Evolutionary conservation across 2,113 vertebrate genomes (phyloP).

Genomic region (rabbit (Oryctolagus cuniculus)): DNA sequence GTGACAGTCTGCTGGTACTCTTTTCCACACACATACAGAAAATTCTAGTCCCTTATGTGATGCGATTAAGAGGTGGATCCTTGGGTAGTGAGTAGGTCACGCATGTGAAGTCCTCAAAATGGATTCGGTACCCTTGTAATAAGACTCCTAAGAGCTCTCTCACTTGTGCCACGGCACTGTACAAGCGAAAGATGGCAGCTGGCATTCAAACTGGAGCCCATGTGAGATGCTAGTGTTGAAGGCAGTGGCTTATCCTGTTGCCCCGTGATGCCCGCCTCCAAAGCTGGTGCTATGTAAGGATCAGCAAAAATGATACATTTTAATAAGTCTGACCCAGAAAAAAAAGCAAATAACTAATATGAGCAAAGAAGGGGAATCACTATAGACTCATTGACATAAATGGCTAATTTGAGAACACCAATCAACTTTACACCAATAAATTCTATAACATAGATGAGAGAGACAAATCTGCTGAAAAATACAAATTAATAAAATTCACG

Average conservation of each 20-base stretch:
- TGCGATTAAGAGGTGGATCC: neutral
- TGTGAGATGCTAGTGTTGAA: too few species aligned
- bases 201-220: too few species aligned
- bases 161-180: too few species aligned
- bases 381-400: neutral
- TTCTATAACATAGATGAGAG: neutral
- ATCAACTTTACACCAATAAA: neutral
- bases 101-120: neutral
- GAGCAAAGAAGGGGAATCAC: neutral
- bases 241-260: too few species aligned
- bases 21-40: neutral
- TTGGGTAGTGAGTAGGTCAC: neutral
- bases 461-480: neutral
- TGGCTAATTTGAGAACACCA: neutral
- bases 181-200: neutral
- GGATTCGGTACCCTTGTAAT: neutral
- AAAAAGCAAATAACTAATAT: neutral
- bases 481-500: neutral
- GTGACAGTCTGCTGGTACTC: neutral
- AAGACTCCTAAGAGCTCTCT: neutral
- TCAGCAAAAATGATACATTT: conserved; percentile 18
- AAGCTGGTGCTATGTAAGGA: neutral
- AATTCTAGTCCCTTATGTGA: neutral
- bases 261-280: too few species aligned
- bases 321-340: neutral